Evolutionary conservation across 2,797 vertebrate genomes (phyloP).

Genomic region (Sarcoramphus papa): DNA sequence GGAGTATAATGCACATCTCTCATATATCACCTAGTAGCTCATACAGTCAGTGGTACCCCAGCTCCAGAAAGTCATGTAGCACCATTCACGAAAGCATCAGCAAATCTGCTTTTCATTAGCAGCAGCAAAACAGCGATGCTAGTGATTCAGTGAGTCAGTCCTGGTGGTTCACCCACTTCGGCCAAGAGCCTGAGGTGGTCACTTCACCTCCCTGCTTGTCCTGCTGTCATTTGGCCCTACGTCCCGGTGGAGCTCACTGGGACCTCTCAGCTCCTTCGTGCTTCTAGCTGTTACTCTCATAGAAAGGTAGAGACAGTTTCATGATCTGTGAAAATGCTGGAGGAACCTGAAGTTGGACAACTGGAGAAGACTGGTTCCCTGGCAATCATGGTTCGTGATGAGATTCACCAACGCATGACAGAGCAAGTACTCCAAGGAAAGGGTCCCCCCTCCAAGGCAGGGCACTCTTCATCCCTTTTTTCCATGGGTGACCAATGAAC

Average conservation of each 20-base stretch:
- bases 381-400: neutral
- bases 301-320: neutral
- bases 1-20: neutral
- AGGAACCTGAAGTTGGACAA: neutral
- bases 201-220: neutral
- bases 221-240: accelerated
- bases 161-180: neutral
- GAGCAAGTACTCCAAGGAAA: neutral
- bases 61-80: neutral
- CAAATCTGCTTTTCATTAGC: neutral
- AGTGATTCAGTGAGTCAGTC: neutral
- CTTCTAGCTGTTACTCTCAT: neutral
- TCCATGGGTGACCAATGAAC: neutral
- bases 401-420: neutral
- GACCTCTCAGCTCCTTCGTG: neutral
- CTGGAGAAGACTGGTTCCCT: neutral
- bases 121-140: neutral
- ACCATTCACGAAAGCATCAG: neutral
- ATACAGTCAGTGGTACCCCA: neutral
- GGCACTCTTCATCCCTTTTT: neutral
- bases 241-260: neutral
- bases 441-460: neutral
- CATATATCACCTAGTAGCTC: neutral
- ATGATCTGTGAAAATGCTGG: neutral
- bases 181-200: neutral